Evolutionary conservation across 1,140 invertebrate species (phyloP).

Genomic region (Aplysia californica): DNA sequence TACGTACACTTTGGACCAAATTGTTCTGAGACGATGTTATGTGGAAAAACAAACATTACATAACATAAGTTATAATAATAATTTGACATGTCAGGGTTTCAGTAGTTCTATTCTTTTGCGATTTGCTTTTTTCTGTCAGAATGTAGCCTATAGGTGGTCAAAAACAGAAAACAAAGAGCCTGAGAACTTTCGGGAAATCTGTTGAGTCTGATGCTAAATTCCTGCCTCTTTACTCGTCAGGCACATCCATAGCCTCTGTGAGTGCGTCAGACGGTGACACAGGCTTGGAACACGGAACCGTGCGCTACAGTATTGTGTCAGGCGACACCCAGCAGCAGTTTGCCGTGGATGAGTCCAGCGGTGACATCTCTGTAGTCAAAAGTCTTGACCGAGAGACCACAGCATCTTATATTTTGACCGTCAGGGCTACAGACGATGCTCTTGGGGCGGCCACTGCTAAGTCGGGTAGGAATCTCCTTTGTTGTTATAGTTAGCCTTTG

Average conservation of each 20-base stretch:
- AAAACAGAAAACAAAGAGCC: no score
- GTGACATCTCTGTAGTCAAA: slow-evolving; percentile 27
- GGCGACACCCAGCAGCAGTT: slow-evolving; percentile 38
- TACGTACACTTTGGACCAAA: no score
- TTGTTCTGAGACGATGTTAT: no score
- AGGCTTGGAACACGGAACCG: slow-evolving; percentile 35
- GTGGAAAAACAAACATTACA: no score
- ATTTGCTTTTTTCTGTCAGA: no score
- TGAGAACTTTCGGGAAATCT: no score
- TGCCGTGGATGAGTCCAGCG: slow-evolving; percentile 35
- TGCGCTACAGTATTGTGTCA: slow-evolving; percentile 35
- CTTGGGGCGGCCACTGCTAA: not conserved
- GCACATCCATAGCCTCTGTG: slow-evolving; percentile 30
- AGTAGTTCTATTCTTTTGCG: no score
- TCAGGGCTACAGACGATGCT: slow-evolving; percentile 21
- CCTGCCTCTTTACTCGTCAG: not conserved
- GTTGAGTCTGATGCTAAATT: no score
- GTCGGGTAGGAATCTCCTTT: slow-evolving; percentile 3
- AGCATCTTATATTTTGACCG: slow-evolving; percentile 15
- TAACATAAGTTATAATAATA: no score
- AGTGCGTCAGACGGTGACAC: slow-evolving; percentile 42
- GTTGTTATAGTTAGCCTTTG: not conserved
- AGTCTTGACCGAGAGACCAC: slow-evolving; percentile 37
- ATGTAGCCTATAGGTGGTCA: no score
- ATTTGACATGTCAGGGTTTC: no score